Base-by-base conservation (phyloP, 2,797 vertebrate species). In the Pterois miles region DNA sequence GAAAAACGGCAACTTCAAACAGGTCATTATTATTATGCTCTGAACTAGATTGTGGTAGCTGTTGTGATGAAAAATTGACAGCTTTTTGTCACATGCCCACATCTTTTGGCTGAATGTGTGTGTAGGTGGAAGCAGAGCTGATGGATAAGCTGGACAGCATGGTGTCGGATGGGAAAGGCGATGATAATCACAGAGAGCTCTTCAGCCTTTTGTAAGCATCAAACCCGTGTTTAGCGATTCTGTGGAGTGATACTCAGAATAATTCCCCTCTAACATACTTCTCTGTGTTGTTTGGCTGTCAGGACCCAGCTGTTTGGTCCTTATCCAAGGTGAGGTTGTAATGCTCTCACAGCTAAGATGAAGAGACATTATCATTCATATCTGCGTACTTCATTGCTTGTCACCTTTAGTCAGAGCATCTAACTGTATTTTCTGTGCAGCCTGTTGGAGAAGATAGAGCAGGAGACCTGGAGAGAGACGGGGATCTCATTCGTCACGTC, bases 81-180 rank as follows among this genome's bases (percentile, higher is more conserved):
- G 64, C 43, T 65, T 65, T 85, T 83, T 66, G 29, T 81, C 71
- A 70, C 48, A 23, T 36, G 29, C 74, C 54, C 46, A 53, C 64
- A 68, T 74, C 57, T 54, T 77, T 74, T 80, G 74, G 25, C 34
- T 85, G 52, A 72, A 76, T 58, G 65, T 81, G 64, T 77, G 66
- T 91, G 27, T 93, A 99, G 98, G 98, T 99, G 95, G 98, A 99
- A 83, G 97, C 98, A 0, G 98, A 99, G 94, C 79, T 99, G 87
- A 99, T 99, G 65, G 98, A 99, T 91, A 99, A 99, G 78, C 95
- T 99, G 95, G 98, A 99, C 95, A 98, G 98, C 93, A 96, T 99
- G 94, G 98, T 99, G 71, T 99, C 98, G 0, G 98, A 99, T 89
- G 98, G 98, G 76, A 99, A 97, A 96, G 98, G 98, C 36, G 98